Evolutionary conservation across 2,888 invertebrate species (phyloP), one percentile per base, ranked within the genome.

Genomic region (Apotomis betuletana): DNA sequence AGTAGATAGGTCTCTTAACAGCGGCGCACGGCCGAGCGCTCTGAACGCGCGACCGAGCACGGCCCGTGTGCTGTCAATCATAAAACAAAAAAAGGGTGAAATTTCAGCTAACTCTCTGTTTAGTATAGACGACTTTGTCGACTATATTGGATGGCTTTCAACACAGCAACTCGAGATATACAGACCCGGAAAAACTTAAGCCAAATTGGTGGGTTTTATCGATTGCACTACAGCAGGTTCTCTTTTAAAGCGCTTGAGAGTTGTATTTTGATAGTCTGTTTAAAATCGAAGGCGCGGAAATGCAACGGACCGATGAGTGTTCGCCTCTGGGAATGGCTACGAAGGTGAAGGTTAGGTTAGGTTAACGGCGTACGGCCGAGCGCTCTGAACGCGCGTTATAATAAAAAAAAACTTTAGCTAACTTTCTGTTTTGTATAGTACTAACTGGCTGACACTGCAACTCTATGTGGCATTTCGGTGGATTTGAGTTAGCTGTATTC

Each of bases 11-110:
- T 90, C 90, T 90, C 90, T 90, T 91, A 89, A 88, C 85, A 85
- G 85, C 72, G 83, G 85, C 84, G 87, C 87, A 90, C 91, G 86
- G 90, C 70, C 87, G 89, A 87, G 81, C 91, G 90, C 85, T 85
- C 77, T 81, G 86, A 85, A 87, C 91, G 90, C 88, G 90, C 91
- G 90, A 91, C 91, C 91, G 92, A 87, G 80, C 91, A 90, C 89
- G 78, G 85, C 87, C 83, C 89, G 91, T 91, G 92, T 90, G 89
- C 90, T 91, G 91, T 91, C 91, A 92, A 92, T 93, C 91, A 93
- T 92, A 92, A 91, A 92, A 89, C 85, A 87, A 89, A 89, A 88
- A 86, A 80, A 82, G 81, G 82, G 79, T 84, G 80, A 87, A 90
- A 89, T 88, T 86, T 88, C 85, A 87, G 79, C 86, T 88, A 87